Percentiles rank a stretch among this genome's conserved stretches.
Evolutionary conservation across 2,888 invertebrate genomes (phyloP).

Genomic region (Therioaphis trifolii): DNA sequence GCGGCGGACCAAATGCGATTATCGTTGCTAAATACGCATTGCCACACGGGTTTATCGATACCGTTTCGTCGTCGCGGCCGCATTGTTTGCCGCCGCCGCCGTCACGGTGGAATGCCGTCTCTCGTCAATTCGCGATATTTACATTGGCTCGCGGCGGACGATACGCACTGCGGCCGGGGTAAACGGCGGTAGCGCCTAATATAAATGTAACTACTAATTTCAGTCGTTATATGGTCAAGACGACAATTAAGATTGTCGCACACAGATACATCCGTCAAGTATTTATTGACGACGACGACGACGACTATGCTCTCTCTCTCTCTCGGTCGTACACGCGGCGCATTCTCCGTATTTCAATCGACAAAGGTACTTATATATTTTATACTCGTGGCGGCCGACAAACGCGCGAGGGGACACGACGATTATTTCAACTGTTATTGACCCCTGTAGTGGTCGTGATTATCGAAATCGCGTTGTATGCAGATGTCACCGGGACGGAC

Average conservation of each 20-base stretch:
- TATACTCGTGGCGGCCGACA: too few relatives aligned
- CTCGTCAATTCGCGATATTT: too few relatives aligned
- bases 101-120: not conserved
- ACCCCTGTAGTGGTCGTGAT: too few relatives aligned
- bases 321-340: not conserved
- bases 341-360: not conserved
- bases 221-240: not conserved
- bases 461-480: too few relatives aligned
- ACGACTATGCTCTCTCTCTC: too few relatives aligned
- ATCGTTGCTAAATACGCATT: not conserved
- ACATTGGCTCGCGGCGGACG: too few relatives aligned
- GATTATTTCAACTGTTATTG: slow-evolving; percentile 10
- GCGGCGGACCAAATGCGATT: not conserved
- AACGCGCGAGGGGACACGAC: too few relatives aligned
- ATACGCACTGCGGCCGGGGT: not conserved
- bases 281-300: not conserved
- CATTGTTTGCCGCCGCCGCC: not conserved
- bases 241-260: slow-evolving; percentile 14
- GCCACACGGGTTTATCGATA: too few relatives aligned
- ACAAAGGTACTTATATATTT: too few relatives aligned
- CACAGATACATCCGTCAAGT: slow-evolving; percentile 31
- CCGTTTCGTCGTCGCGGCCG: not conserved
- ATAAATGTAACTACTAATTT: too few relatives aligned
- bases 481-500: too few relatives aligned
- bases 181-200: not conserved